Conservation (phyloP, 2,113 vertebrate genomes). For the Apteryx owenii region DNA sequence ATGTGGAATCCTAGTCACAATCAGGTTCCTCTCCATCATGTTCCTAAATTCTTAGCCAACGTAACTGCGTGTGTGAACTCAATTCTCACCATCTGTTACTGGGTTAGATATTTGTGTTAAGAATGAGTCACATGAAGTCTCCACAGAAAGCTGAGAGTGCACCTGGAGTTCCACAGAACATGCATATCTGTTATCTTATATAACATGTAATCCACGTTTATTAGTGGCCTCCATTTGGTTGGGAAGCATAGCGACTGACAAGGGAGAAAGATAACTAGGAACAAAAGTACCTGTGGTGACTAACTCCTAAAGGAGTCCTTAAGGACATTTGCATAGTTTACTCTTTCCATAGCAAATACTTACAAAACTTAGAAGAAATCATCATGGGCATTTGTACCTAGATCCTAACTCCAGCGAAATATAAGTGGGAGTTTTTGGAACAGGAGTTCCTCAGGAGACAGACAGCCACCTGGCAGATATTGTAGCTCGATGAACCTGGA, state of each 20-base stretch:
- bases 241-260: not conserved
- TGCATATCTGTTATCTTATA: not conserved
- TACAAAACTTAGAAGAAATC: not conserved
- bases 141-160: not conserved
- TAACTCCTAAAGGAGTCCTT: not conserved
- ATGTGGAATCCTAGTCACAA: not conserved
- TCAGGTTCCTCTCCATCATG: not conserved
- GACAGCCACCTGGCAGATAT: not conserved
- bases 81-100: not conserved
- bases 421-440: not conserved
- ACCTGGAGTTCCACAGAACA: not conserved
- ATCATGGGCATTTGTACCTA: not conserved
- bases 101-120: not conserved
- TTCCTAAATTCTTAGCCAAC: not conserved
- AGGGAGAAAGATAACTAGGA: not conserved
- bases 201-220: not conserved
- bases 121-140: not conserved
- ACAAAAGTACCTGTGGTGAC: not conserved
- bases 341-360: fast-evolving
- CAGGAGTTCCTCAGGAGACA: not conserved
- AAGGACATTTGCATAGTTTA: not conserved
- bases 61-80: not conserved
- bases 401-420: not conserved
- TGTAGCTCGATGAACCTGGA: fast-evolving
- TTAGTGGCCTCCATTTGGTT: not conserved